Evolutionary conservation across 2,797 vertebrate genomes (phyloP), one percentile per base, ranked within the genome.

Genomic region (Acropternis orthonyx): DNA sequence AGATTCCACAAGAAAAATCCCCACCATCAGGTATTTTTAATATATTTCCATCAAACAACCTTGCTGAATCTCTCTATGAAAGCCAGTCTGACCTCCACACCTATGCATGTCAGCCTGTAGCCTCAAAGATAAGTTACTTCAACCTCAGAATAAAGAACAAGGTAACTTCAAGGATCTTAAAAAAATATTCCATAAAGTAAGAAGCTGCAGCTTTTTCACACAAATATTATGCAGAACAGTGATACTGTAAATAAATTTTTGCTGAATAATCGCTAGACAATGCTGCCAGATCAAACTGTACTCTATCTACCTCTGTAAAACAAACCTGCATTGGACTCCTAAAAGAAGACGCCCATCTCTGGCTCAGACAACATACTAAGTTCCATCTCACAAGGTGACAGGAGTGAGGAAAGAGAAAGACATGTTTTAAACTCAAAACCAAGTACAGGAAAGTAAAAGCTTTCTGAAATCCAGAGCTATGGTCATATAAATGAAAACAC

Each of bases 391-490:
- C 30, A 63, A 24, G 54, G 8, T 6, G 15, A 62, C 27, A 79
- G 12, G 28, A 74, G 6, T 2, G 1, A 86, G 36, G 39, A 52
- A 91, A 22, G 10, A 89, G 7, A 9, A 51, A 66, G 13, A 30
- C 9, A 2, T 12, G 4, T 30, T 48, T 76, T 43, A 74, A 80
- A 62, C 14, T 41, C 52, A 46, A 80, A 61, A 39, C 14, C 26
- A 82, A 55, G n/a, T 28, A 80, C 27, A 55, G 13, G 49, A 77
- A 77, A 90, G 72, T 0, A 43, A 9, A 55, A 75, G 28, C 22
- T 85, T 90, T 85, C 68, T 85, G 56, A 92, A 88, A 78, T 44
- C n/a, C 51, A 88, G 44, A 75, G 4, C 14, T 48, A 12, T 7
- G 6, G 43, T 27, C 51, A 78, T 26, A 39, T 9, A 73, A 83